Percentiles rank a stretch among this genome's conserved stretches.
These are phyloP conservation scores for Lacanobia oleracea DNA, from an alignment of 2,888 invertebrate genomes.

Conservation along the genomic window DNA sequence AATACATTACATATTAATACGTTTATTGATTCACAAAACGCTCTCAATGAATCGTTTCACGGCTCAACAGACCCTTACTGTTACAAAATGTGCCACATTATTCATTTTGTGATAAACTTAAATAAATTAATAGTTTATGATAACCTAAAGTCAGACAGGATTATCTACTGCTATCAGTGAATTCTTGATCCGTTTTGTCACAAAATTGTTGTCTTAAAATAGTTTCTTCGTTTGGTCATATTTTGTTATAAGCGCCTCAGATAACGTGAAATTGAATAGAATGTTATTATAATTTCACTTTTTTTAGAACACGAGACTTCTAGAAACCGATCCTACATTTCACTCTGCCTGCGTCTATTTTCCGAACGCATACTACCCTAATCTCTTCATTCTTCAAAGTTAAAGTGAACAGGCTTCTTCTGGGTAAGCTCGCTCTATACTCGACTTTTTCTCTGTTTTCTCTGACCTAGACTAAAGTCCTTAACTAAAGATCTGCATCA, in stretches of 20 bases:
- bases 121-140: conserved; percentile 44
- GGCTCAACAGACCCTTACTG: conserved; percentile 37
- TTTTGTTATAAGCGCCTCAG: background rate
- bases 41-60: conserved; percentile 26
- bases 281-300: background rate
- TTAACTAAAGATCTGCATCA: too few species aligned
- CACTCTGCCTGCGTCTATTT: too few species aligned
- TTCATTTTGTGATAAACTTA: conserved; percentile 52
- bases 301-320: background rate
- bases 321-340: background rate
- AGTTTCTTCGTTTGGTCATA: background rate
- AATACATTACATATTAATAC: conserved; percentile 44
- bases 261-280: too few species aligned
- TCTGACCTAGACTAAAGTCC: too few species aligned
- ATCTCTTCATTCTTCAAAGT: too few species aligned
- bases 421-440: too few species aligned
- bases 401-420: too few species aligned
- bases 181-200: conserved; percentile 58
- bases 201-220: conserved; percentile 5
- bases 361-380: too few species aligned
- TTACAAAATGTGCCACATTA: conserved; percentile 34
- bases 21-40: conserved; percentile 46
- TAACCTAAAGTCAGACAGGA: conserved; percentile 55
- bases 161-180: conserved; percentile 52
- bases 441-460: too few species aligned